Evolutionary conservation across 1,140 invertebrate species (phyloP), one percentile per base, ranked within the genome.

Genomic region (Latrodectus geometricus): DNA sequence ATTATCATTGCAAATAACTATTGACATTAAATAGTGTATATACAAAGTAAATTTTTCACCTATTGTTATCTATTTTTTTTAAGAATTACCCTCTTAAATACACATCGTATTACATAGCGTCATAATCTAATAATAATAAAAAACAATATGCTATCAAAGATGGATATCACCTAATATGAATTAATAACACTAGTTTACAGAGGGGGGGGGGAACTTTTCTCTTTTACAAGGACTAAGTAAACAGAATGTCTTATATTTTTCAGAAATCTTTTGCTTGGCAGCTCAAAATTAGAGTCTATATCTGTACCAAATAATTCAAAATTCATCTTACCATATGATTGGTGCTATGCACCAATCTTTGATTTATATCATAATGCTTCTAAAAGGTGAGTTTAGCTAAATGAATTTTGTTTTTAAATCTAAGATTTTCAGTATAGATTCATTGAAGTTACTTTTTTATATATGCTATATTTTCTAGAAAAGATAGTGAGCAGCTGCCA

Each of bases 341-440:
- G 74, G 74, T 78, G 15, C 49, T 86, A 77, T 61, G 35, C 21
- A 48, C 83, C 83, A 17, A 77, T 86, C 48, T 54, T n/a, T 54
- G 23, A 86, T 5, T 49, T 75, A 35, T 86, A 86, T 61, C n/a
- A 76, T n/a, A 68, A 68, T 84, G n/a, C 73, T 49, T 61, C 61
- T n/a, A 21, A 76, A 48, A 76, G 82, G 82, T 84, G 74, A 61
- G 75, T 20, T 77, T n/a, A 61, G 54, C 17, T 61, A 8, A n/a
- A 14, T 61, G 5, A 35, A 35, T 21, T 72, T 72, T 23, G 12
- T n/a, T 50, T 50, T 65, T 61, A 23, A 61, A 23, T 61, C 20
- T 61, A 35, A 35, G 35, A 5, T 35, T 35, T 35, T 5, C 1
- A 35, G 5, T 35, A 5, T 35, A 35, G 35, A 61, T 21, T 77